Percentiles rank a stretch among this genome's conserved stretches.
Conservation (phyloP, 2,888 invertebrate species). For the Ferrisia virgata region DNA sequence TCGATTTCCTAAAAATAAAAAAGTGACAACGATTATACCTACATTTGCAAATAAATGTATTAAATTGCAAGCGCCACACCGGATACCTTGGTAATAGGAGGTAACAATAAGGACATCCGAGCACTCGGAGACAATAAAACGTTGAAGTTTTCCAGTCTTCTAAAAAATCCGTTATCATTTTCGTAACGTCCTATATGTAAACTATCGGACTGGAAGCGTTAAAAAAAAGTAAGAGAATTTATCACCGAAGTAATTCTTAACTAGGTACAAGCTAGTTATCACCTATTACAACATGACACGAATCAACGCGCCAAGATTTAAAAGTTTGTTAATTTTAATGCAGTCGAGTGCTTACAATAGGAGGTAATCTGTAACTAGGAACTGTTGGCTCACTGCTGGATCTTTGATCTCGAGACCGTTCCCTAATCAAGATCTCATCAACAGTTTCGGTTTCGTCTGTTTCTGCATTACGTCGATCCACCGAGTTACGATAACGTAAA, state of each 20-base stretch:
- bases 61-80: not conserved
- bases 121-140: conserved; percentile 30
- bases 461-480: conserved; percentile 43
- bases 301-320: too few relatives aligned
- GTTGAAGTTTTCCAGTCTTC: conserved; percentile 38
- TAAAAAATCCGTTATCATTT: conserved; percentile 20
- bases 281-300: too few relatives aligned
- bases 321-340: not conserved
- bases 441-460: not conserved
- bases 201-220: not conserved
- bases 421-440: conserved; percentile 49
- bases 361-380: conserved; percentile 52
- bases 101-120: conserved; percentile 34
- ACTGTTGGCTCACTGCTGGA: conserved; percentile 51
- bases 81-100: conserved; percentile 9
- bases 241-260: too few relatives aligned
- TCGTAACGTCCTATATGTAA: conserved; percentile 9
- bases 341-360: conserved; percentile 53
- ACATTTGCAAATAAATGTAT: not conserved
- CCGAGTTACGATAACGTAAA: conserved; percentile 48
- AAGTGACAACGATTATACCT: too few relatives aligned
- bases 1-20: conserved; percentile 32
- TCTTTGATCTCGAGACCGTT: conserved; percentile 50
- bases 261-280: too few relatives aligned
- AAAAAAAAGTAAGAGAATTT: not conserved